Evolutionary conservation across 30 jellyfish, hydroid and myxozoan species (phyloP).

Genomic region (Chrysaora quinquecirrha): DNA sequence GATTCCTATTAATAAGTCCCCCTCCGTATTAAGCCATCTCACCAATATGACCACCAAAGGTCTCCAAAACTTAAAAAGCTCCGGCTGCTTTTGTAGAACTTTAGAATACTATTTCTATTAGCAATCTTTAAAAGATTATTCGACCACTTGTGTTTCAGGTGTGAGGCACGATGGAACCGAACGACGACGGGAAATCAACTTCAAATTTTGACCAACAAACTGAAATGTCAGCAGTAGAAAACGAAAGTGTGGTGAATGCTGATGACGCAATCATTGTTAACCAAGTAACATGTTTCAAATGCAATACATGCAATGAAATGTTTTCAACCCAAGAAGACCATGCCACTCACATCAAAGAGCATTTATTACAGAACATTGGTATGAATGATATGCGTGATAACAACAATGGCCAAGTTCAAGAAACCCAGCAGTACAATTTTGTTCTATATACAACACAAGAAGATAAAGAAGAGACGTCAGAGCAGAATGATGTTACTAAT

Average conservation of each 20-base stretch:
- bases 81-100: too few relatives aligned
- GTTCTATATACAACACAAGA: background rate
- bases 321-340: background rate
- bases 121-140: too few relatives aligned
- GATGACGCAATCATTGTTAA: background rate
- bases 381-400: background rate
- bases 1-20: too few relatives aligned
- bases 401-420: background rate
- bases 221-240: too few relatives aligned
- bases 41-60: too few relatives aligned
- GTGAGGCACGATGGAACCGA: background rate
- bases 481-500: background rate
- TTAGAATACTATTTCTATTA: too few relatives aligned
- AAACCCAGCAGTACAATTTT: background rate
- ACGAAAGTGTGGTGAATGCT: background rate
- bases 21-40: too few relatives aligned
- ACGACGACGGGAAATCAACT: background rate
- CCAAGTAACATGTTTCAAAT: background rate
- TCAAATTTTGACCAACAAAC: background rate
- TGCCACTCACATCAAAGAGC: background rate
- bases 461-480: background rate
- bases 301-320: background rate
- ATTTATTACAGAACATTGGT: background rate
- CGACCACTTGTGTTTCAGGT: too few relatives aligned
- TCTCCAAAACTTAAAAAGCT: too few relatives aligned